phyloP scores from a whole-genome alignment of 1,140 invertebrate genomes.

The Oedothorax gibbosus region DNA sequence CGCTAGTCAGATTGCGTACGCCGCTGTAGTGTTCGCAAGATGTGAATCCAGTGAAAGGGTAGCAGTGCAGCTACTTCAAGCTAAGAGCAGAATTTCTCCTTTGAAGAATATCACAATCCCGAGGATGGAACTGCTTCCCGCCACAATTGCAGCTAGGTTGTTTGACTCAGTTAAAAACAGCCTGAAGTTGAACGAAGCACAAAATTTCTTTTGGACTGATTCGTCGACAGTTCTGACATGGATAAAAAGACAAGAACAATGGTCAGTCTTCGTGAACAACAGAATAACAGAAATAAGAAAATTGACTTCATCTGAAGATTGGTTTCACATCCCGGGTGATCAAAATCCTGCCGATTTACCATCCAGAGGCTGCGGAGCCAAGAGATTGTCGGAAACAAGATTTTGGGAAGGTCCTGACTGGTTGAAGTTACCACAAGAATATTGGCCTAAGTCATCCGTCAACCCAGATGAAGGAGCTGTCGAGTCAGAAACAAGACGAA shows the following conservation, averaged over 20 bases:
- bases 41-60: conserved; percentile 3
- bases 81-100: conserved; percentile 13
- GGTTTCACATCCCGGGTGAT: conserved; percentile 17
- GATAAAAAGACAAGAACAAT: conserved; percentile 10
- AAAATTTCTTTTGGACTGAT: conserved; percentile 37
- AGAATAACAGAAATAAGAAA: conserved; percentile 37
- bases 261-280: conserved; percentile 9
- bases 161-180: conserved; percentile 3
- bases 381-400: neutral
- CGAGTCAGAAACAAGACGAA: neutral
- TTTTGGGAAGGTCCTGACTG: conserved; percentile 10
- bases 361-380: conserved; percentile 11
- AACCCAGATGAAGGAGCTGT: conserved; percentile 18
- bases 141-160: conserved; percentile 6
- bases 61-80: conserved; percentile 18
- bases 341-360: conserved; percentile 22
- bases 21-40: conserved; percentile 14
- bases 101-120: conserved; percentile 10
- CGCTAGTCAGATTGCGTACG: conserved; percentile 30
- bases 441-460: conserved; percentile 8
- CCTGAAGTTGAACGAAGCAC: neutral
- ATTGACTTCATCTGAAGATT: neutral
- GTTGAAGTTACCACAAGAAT: conserved; percentile 10
- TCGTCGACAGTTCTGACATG: conserved; percentile 31
- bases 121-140: neutral